Conservation (phyloP, 2,113 vertebrate genomes). For the Coryphaenoides rupestris region DNA sequence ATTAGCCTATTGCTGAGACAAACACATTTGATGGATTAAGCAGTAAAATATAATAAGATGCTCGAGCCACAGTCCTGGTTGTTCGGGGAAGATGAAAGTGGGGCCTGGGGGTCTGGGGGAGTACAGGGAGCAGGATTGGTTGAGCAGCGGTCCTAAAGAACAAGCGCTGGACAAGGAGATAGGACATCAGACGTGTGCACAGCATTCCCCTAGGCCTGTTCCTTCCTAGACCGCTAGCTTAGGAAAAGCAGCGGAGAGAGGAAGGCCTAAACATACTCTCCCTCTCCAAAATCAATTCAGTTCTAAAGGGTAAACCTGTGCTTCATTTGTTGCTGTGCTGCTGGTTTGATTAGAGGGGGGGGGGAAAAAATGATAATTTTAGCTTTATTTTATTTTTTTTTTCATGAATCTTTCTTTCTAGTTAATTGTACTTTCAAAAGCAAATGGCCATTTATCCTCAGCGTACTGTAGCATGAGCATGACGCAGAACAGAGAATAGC, state of each 20-base stretch:
- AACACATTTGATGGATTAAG: conserved; percentile 72
- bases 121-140: conserved; percentile 55
- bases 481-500: conserved; percentile 9
- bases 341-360: not conserved
- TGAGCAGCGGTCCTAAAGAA: conserved; percentile 61
- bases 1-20: conserved; percentile 68
- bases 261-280: conserved; percentile 37
- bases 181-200: conserved; percentile 64
- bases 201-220: conserved; percentile 61
- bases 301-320: conserved; percentile 40
- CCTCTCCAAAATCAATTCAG: conserved; percentile 30
- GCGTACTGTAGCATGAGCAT: conserved; percentile 21
- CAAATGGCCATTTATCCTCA: conserved; percentile 17
- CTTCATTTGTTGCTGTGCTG: conserved; percentile 8
- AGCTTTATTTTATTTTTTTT: not conserved
- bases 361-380: too few relatives aligned
- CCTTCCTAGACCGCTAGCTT: conserved; percentile 53
- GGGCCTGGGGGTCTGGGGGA: conserved; percentile 59
- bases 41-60: conserved; percentile 67
- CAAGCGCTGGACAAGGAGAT: conserved; percentile 68
- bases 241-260: conserved; percentile 43
- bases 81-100: conserved; percentile 71
- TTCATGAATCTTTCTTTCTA: not conserved
- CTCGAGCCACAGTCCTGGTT: conserved; percentile 64
- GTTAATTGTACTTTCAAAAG: not conserved